phyloP scores from a whole-genome alignment of 2,797 vertebrate genomes.

The Arrhamphus sclerolepis region DNA sequence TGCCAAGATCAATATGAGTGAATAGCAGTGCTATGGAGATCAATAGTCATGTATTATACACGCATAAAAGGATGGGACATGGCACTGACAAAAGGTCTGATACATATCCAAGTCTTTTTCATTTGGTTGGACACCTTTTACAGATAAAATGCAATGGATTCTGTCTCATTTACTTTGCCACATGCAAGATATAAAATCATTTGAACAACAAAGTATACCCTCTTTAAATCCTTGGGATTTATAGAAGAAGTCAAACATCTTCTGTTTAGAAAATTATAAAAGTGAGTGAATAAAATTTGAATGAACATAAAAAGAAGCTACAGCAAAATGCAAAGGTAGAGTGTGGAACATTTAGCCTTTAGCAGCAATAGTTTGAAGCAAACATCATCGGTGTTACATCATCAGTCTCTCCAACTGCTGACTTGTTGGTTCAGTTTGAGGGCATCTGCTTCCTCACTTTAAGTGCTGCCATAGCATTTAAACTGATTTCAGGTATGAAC shows the following conservation, averaged over 20 bases:
- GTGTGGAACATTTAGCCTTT: neutral
- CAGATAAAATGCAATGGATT: slow-evolving; percentile 10
- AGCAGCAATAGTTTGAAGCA: neutral
- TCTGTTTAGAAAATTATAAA: no score
- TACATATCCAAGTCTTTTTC: slow-evolving; percentile 52
- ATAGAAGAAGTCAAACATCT: no score
- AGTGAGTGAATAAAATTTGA: no score
- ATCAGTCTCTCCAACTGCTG: neutral
- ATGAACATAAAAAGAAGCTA: no score
- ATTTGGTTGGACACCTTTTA: slow-evolving; percentile 40
- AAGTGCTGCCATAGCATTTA: no score
- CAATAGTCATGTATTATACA: slow-evolving; percentile 88
- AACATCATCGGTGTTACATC: neutral
- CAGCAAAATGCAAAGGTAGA: no score
- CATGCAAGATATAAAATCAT: neutral
- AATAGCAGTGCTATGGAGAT: slow-evolving; percentile 90
- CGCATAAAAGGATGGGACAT: slow-evolving; percentile 71
- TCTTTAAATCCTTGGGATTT: no score
- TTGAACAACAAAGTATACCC: no score
- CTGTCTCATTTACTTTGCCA: slow-evolving; percentile 4
- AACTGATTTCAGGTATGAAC: no score
- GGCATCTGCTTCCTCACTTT: no score
- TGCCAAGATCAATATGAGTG: slow-evolving; percentile 89
- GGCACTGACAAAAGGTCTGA: slow-evolving; percentile 65
- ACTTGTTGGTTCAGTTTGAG: no score